A percentile compares a stretch with the other conserved stretches of the same genome.
Conservation (phyloP, 2,113 vertebrate genomes). For the Laterallus jamaicensis region DNA sequence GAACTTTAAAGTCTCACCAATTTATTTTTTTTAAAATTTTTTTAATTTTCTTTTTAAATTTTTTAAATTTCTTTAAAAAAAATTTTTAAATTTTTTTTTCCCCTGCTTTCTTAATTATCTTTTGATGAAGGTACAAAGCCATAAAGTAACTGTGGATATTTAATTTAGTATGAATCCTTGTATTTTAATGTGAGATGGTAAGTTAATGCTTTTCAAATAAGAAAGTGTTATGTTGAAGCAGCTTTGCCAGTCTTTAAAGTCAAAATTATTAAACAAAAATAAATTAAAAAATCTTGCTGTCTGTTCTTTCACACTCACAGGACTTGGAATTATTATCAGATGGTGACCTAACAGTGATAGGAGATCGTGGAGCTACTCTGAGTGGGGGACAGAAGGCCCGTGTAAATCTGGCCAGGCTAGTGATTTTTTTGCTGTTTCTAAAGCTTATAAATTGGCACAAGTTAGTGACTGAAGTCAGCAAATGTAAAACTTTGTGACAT, state of each 20-base stretch:
- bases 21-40: neutral
- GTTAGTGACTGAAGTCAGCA: neutral
- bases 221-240: neutral
- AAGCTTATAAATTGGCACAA: neutral
- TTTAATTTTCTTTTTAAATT: neutral
- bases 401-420: constrained; percentile 90
- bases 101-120: neutral
- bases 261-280: neutral
- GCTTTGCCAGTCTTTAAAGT: neutral
- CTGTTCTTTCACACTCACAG: constrained; percentile 58
- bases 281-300: neutral
- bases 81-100: neutral
- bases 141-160: neutral
- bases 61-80: too few species aligned
- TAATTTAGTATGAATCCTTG: neutral
- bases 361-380: constrained; percentile 90
- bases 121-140: neutral
- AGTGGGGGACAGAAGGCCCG: constrained; percentile 96
- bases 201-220: neutral
- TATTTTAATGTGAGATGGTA: neutral
- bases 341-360: constrained; percentile 89
- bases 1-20: neutral
- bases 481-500: neutral
- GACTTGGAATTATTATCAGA: constrained; percentile 87
- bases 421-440: neutral